Conservation (phyloP, 2,113 vertebrate species). For the Channa argus region DNA sequence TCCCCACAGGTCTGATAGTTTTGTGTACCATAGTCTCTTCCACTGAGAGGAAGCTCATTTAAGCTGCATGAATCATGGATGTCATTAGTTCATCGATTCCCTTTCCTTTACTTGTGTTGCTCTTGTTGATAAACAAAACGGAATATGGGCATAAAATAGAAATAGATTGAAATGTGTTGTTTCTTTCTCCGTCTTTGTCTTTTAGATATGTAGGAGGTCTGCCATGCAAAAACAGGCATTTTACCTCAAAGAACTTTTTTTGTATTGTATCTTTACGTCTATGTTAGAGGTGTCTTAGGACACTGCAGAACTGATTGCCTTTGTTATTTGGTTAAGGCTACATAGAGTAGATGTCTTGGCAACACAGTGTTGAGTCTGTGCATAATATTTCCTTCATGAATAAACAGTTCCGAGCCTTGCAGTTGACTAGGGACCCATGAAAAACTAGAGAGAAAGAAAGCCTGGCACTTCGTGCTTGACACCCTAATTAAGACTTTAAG, state of each 20-base stretch:
- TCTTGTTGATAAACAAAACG: too few relatives aligned
- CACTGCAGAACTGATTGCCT: not conserved
- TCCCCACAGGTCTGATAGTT: too few relatives aligned
- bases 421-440: conserved; percentile 15
- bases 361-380: not conserved
- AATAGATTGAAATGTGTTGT: too few relatives aligned
- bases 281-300: not conserved
- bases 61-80: too few relatives aligned
- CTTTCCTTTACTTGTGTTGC: too few relatives aligned
- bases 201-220: not conserved
- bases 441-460: not conserved
- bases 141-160: too few relatives aligned
- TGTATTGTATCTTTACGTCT: not conserved
- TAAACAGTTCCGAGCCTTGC: conserved; percentile 17
- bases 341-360: not conserved
- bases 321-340: conserved; percentile 8
- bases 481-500: conserved; percentile 39
- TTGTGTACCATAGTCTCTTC: too few relatives aligned
- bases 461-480: not conserved
- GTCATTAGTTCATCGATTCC: too few relatives aligned
- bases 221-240: too few relatives aligned
- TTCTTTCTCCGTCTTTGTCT: not conserved
- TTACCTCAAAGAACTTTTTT: not conserved
- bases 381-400: conserved; percentile 29
- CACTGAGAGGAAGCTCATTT: too few relatives aligned